phyloP scores from a whole-genome alignment of 2,888 invertebrate species.

The Balanococcus diminutus region DNA sequence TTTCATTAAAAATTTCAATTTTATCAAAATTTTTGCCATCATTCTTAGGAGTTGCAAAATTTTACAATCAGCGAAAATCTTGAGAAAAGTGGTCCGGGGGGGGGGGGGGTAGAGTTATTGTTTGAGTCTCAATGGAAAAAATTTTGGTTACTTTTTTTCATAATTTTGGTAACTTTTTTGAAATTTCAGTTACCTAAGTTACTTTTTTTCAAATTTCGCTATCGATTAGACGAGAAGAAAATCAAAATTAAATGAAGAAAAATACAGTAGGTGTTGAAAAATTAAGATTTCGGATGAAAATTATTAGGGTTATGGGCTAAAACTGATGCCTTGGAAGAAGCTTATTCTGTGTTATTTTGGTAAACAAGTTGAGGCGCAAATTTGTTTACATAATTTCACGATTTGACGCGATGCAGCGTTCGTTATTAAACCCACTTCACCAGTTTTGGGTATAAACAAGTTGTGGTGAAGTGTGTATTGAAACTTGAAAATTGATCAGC shows the following conservation, averaged over 20 bases:
- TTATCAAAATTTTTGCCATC: too few species aligned
- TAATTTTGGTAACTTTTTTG: too few species aligned
- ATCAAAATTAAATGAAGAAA: neutral
- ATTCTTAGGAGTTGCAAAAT: too few species aligned
- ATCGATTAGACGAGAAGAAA: neutral
- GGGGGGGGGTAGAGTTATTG: too few species aligned
- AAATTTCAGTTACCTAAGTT: too few species aligned
- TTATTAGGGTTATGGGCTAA: neutral
- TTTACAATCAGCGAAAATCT: too few species aligned
- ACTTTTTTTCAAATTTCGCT: too few species aligned
- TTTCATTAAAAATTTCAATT: too few species aligned
- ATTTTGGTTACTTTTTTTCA: too few species aligned
- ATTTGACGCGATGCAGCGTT: neutral
- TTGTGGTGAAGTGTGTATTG: neutral
- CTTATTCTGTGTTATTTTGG: constrained; percentile 25
- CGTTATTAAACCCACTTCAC: neutral
- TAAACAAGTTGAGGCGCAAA: constrained; percentile 32
- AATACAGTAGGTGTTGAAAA: constrained; percentile 3
- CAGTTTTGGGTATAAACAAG: neutral
- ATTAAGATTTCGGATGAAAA: neutral
- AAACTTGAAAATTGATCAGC: neutral
- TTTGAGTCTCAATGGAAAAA: too few species aligned
- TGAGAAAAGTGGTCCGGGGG: too few species aligned
- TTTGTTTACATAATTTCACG: constrained; percentile 36
- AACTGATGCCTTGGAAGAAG: neutral